Evolutionary conservation across 2,797 vertebrate species (phyloP).

Genomic region (Brachyrhaphis roseni): DNA sequence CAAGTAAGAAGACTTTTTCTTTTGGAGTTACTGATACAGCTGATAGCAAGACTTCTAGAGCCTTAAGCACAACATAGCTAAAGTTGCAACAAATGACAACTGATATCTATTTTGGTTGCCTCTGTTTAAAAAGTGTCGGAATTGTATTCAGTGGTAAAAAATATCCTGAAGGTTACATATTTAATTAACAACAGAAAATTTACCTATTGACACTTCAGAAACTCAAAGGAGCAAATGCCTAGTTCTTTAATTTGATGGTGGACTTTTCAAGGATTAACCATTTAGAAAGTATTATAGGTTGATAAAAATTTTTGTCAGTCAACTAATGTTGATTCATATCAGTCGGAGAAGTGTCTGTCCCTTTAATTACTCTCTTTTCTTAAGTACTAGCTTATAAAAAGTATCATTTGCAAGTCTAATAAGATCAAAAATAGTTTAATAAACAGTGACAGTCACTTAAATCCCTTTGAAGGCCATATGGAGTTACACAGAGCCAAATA

Average conservation of each 20-base stretch:
- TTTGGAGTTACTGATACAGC: neutral
- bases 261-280: conserved; percentile 16
- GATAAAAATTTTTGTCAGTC: conserved; percentile 14
- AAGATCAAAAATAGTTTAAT: conserved; percentile 18
- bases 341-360: neutral
- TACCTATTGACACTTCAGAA: neutral
- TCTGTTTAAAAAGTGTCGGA: neutral
- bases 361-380: neutral
- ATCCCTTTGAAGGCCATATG: conserved; percentile 3
- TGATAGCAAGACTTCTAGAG: neutral
- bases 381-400: neutral
- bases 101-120: neutral
- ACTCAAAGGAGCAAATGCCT: neutral
- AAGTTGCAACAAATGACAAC: neutral
- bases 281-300: conserved; percentile 5
- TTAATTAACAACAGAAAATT: conserved; percentile 2
- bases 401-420: conserved; percentile 16
- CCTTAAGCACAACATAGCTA: neutral
- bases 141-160: neutral
- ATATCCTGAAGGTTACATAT: neutral
- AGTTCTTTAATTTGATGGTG: conserved; percentile 18
- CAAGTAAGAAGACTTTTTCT: neutral
- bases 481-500: conserved; percentile 6
- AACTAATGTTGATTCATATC: conserved; percentile 20
- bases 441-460: neutral